Base-by-base conservation (phyloP, 1,140 invertebrate species). In the Bombus soroeensis region DNA sequence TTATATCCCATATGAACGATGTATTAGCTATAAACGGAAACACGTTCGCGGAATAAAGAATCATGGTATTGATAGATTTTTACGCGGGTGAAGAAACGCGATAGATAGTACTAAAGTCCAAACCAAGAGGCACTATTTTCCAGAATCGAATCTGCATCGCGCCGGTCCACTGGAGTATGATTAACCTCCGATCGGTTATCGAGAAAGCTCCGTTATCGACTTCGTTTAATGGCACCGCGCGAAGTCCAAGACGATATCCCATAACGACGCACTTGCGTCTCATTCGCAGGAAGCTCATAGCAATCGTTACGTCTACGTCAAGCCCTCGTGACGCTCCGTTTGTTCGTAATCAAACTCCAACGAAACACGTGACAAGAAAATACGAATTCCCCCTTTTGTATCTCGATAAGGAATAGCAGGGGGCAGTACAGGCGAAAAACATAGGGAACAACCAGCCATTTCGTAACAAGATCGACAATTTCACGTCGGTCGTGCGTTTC, bases 181-280 rank as follows among this genome's bases (percentile, higher is more conserved):
- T 89, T 89, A 89, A 90, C 66, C 86, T 77, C 81, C 78, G 87
- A 90, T 90, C 87, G 71, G 53, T 72, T 88, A 88, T 84, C 81
- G 79, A 85, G 85, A 74, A 78, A 89, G 74, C 84, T 66, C 34
- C 59, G 68, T 87, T 91, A 90, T 91, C 89, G 80, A 83, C 85
- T 72, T n/a, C 39, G 70, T 83, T 89, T 62, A 89, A 90, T 83
- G 59, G 75, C 75, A 87, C 32, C 68, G 89, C 85, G 62, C 90
- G 79, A 91, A 91, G 89, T 91, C 90, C 89, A 89, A 47, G 25
- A 66, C 71, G 87, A 90, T 88, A 90, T 83, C 41, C 81, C 39
- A 4, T 57, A 41, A 74, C 62, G 62, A 70, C 71, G 79, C 66
- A 74, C 59, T 73, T 71, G 68, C 47, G 25, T 84, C 41, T 37